Percentiles rank a stretch among this genome's conserved stretches.
Evolutionary conservation across 2,113 vertebrate genomes (phyloP).

Genomic region (Numida meleagris): DNA sequence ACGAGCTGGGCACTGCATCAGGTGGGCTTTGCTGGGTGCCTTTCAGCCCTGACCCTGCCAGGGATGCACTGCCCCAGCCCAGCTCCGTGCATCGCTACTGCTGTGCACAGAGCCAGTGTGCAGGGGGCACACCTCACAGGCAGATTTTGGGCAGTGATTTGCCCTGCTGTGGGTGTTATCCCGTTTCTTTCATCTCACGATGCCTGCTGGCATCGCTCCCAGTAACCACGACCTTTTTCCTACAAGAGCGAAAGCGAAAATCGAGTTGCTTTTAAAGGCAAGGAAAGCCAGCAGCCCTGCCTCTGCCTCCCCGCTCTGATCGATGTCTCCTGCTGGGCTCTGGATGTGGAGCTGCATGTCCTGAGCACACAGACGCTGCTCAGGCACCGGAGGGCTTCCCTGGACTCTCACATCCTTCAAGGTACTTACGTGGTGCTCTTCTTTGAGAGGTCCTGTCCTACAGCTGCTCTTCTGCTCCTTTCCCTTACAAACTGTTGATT

Average conservation of each 20-base stretch:
- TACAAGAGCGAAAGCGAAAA: background rate
- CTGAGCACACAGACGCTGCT: background rate
- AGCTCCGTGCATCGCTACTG: fast-evolving
- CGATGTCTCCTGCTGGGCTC: background rate
- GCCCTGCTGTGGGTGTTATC: fast-evolving
- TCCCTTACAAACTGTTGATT: background rate
- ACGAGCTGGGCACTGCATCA: no score
- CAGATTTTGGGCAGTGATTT: background rate
- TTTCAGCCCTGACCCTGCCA: no score
- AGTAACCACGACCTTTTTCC: fast-evolving
- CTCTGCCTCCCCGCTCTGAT: background rate
- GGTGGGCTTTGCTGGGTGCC: background rate
- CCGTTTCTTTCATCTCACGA: fast-evolving
- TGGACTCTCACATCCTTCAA: fast-evolving
- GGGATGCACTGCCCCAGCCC: background rate
- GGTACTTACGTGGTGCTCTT: background rate
- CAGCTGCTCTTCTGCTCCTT: background rate
- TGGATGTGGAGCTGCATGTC: background rate
- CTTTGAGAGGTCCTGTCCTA: background rate
- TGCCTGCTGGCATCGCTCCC: fast-evolving
- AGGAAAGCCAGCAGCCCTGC: fast-evolving
- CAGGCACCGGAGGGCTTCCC: fast-evolving
- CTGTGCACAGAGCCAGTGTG: no score
- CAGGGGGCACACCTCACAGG: no score
- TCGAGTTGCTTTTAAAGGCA: fast-evolving